Evolutionary conservation across 1,140 invertebrate genomes (phyloP).

Genomic region (Plodia interpunctella): DNA sequence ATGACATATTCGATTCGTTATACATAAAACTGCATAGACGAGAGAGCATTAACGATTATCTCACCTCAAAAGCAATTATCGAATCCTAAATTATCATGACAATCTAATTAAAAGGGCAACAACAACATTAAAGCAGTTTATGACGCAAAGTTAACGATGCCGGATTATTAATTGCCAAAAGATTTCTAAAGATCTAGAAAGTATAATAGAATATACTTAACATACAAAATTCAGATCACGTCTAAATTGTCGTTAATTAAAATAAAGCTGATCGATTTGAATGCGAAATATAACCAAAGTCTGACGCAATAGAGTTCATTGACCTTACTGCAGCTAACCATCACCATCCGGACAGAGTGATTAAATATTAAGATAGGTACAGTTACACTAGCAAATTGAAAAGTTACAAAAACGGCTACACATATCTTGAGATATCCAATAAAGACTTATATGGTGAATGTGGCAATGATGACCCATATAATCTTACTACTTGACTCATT

Average conservation of each 20-base stretch:
- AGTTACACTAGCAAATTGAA: neutral
- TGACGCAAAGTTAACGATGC: too few relatives aligned
- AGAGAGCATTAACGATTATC: too few relatives aligned
- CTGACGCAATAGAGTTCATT: constrained; percentile 23
- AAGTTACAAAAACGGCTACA: neutral
- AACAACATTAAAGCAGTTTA: too few relatives aligned
- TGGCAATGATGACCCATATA: neutral
- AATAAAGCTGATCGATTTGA: neutral
- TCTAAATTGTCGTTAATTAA: neutral
- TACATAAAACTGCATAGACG: too few relatives aligned
- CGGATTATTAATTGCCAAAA: too few relatives aligned
- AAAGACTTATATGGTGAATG: neutral
- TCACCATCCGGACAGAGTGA: neutral
- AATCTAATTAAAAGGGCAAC: too few relatives aligned
- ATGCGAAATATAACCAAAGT: neutral
- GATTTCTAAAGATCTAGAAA: too few relatives aligned
- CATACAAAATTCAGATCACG: too few relatives aligned
- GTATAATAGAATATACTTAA: too few relatives aligned
- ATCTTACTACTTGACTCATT: constrained; percentile 5
- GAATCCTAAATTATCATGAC: too few relatives aligned
- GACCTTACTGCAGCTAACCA: constrained; percentile 16
- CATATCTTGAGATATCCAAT: neutral
- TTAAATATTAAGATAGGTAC: neutral
- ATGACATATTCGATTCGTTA: too few relatives aligned
- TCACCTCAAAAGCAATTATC: too few relatives aligned